Evolutionary conservation across 35 echinoderm and acorn worm species (phyloP).

Genomic region (Diadema setosum): DNA sequence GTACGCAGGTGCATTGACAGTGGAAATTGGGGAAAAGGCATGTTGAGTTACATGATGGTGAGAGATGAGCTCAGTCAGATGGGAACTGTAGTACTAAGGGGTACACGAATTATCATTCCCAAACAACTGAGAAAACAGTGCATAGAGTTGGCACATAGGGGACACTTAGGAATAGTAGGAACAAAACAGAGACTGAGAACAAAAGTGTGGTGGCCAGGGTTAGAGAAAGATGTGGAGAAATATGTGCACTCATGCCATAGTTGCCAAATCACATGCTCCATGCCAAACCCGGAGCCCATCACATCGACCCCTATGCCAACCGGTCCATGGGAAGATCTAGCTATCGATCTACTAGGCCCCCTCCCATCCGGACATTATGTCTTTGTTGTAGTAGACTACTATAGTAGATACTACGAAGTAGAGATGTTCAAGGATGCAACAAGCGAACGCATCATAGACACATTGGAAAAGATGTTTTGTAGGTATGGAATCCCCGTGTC

Average conservation of each 20-base stretch:
- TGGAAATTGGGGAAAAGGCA: not conserved
- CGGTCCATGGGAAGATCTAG: slow-evolving; percentile 42
- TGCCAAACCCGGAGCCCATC: slow-evolving; percentile 39
- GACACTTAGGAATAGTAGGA: slow-evolving; percentile 33
- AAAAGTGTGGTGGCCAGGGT: slow-evolving; percentile 57
- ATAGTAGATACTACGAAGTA: slow-evolving; percentile 49
- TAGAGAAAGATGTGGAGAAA: slow-evolving; percentile 45
- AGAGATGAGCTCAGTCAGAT: slow-evolving; percentile 13
- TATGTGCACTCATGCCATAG: slow-evolving; percentile 52
- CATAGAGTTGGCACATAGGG: slow-evolving; percentile 34
- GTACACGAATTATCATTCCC: slow-evolving; percentile 40
- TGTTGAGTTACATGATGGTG: not conserved
- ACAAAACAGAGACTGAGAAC: slow-evolving; percentile 45
- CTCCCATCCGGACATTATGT: slow-evolving; percentile 27
- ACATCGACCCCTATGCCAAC: not conserved
- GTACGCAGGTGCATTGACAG: slow-evolving; percentile 7
- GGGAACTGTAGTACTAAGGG: slow-evolving; percentile 29
- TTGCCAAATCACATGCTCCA: slow-evolving; percentile 24
- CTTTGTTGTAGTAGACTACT: slow-evolving; percentile 59
- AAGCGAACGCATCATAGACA: slow-evolving; percentile 20
- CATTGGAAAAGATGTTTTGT: slow-evolving; percentile 46
- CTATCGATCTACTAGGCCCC: slow-evolving; percentile 54
- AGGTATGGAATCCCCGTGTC: slow-evolving; percentile 42
- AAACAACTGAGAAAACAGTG: not conserved
- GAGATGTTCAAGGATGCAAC: slow-evolving; percentile 21